Base-by-base conservation (phyloP, 2,797 vertebrate genomes). In the Anolis apletophallus region DNA sequence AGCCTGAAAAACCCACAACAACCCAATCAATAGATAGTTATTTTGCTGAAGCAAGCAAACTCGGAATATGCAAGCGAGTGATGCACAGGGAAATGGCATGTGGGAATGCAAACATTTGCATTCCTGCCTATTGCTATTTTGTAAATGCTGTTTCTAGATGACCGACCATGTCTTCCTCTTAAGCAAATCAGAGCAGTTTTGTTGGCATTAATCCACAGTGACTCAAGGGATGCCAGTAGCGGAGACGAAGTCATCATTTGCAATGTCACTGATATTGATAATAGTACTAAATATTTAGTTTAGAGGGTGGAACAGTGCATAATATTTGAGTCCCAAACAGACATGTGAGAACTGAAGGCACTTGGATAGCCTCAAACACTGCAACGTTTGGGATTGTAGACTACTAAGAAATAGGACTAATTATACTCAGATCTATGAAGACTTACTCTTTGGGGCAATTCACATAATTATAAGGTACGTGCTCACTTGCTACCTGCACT, bases 1-100 rank as follows among this genome's bases (percentile, higher is more conserved):
- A n/a, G n/a, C n/a, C n/a, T n/a, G n/a, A n/a, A n/a, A n/a, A n/a
- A n/a, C n/a, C n/a, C n/a, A n/a, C n/a, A n/a, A n/a, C n/a, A n/a
- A n/a, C n/a, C n/a, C n/a, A n/a, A 29, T 88, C 36, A 46, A 6
- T 82, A 81, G 64, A n/a, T 57, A 77, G n/a, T 0, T 78, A 40
- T 59, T 79, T 59, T 89, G 55, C 40, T 91, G 82, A 86, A 83
- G 52, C 36, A 88, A 90, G 68, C 59, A 87, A 54, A 4, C 79
- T 86, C 68, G 81, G 57, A 61, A 19, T 75, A 21, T 14, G 71
- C 84, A 59, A 34, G 10, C 84, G 52, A 52, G 52, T 87, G 57
- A 91, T 89, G 64, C 79, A 21, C 7, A 5, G 68, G 57, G 88
- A 91, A 84, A 84, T 61, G 79, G 54, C 36, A 36, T 75, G 17